These are phyloP conservation scores for Pangasius sanitwongsei DNA, from an alignment of 2,797 vertebrate species.

Conservation along the genomic window DNA sequence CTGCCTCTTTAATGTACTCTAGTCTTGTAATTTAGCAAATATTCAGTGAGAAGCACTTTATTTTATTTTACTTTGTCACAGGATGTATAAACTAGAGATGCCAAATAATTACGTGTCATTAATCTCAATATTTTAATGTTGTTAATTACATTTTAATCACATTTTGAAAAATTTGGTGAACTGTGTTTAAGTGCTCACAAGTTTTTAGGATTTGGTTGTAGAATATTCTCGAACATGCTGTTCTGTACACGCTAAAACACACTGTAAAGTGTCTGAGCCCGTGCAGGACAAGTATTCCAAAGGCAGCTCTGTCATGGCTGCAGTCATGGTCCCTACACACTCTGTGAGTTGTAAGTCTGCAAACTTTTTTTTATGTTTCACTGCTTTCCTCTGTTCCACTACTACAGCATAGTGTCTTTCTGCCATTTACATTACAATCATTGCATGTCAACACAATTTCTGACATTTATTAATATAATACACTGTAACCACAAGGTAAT, in stretches of 20 bases:
- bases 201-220: neutral
- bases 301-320: neutral
- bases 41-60: neutral
- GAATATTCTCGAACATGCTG: neutral
- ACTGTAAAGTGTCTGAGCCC: neutral
- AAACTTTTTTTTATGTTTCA: neutral
- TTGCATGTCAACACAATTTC: neutral
- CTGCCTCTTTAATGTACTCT: neutral
- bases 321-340: neutral
- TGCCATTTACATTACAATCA: neutral
- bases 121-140: neutral
- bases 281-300: neutral
- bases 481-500: neutral
- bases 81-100: neutral
- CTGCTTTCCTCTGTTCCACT: neutral
- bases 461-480: neutral
- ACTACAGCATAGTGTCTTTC: neutral
- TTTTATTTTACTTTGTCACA: neutral
- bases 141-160: neutral
- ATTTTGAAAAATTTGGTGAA: neutral
- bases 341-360: neutral
- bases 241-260: neutral
- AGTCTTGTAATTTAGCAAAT: neutral
- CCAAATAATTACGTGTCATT: neutral
- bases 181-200: neutral